Evolutionary conservation across 2,888 invertebrate genomes (phyloP), one percentile per base, ranked within the genome.

Genomic region (Lithosia quadra): DNA sequence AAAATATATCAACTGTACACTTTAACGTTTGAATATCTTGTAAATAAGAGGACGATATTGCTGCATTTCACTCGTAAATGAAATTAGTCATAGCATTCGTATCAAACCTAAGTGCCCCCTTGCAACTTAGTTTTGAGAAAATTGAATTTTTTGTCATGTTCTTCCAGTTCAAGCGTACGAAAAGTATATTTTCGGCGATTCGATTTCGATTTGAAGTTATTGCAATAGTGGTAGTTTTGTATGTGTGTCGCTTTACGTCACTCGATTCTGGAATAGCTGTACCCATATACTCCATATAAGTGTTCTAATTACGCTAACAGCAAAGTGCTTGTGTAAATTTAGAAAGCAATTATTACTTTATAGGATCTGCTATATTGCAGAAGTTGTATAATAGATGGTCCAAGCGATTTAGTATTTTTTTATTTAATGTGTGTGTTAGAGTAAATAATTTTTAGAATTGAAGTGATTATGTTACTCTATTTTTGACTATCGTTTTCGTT

Each of bases 111-210:
- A 18, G 63, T 74, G 76, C 79, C 76, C 71, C 71, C 84, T 79
- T 77, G 73, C 67, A 79, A 76, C 69, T 66, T 73, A 78, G 77
- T 77, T 71, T 78, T 63, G 63, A 69, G 75, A 68, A 80, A 84
- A 84, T 87, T 80, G 71, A 79, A 84, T 85, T 76, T 74, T 77
- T 81, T 80, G 75, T 60, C 49, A 49, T n/a, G 39, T 22, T 39
- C 74, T 49, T 49, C 71, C 74, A 82, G 71, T 79, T 65, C 69
- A 70, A 65, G n/a, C n/a, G 63, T 64, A 69, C 33, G 43, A 33
- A 63, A 67, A 65, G 62, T 73, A 71, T 69, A 68, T 77, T 77
- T 79, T 69, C 65, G 69, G 68, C 64, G 72, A 79, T 81, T 81
- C 68, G 77, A 76, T 81, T 80, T n/a, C n/a, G n/a, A 28, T 28